Evolutionary conservation across 2,113 vertebrate genomes (phyloP).

Genomic region (Poecilia latipinna): DNA sequence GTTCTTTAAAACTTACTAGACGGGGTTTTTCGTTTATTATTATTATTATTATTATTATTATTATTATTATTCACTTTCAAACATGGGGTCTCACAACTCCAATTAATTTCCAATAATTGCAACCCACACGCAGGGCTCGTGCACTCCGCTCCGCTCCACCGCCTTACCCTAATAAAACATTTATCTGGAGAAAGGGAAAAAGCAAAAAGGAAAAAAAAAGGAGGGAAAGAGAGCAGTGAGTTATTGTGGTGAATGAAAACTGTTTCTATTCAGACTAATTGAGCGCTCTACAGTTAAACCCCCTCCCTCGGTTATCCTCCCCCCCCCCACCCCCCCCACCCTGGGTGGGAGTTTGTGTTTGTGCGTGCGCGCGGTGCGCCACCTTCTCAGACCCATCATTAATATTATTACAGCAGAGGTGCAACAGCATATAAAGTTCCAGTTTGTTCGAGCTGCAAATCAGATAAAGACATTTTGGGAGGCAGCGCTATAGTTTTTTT

Average conservation of each 20-base stretch:
- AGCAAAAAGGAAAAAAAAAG: conserved; percentile 8
- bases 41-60: too few relatives aligned
- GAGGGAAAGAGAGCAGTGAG: conserved; percentile 80
- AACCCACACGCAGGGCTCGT: conserved; percentile 85
- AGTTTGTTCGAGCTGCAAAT: background rate
- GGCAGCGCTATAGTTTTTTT: background rate
- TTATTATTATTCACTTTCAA: background rate
- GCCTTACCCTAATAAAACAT: conserved; percentile 88
- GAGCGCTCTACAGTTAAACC: conserved; percentile 78
- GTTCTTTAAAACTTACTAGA: background rate
- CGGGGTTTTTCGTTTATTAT: too few relatives aligned
- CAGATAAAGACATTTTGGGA: background rate
- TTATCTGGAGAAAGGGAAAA: conserved; percentile 81
- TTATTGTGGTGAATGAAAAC: conserved; percentile 92
- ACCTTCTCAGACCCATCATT: conserved; percentile 81
- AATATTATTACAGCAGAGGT: conserved; percentile 85
- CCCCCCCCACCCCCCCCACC: background rate
- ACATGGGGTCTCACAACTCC: conserved; percentile 88
- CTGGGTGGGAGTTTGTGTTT: conserved; percentile 24
- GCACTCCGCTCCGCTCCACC: conserved; percentile 79
- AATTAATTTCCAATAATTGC: conserved; percentile 98
- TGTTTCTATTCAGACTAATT: conserved; percentile 95
- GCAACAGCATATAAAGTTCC: background rate
- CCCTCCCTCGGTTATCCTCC: conserved; percentile 51
- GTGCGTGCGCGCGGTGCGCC: conserved; percentile 71